Base-by-base conservation (phyloP, 2,797 vertebrate genomes). In the Passerculus sandwichensis region DNA sequence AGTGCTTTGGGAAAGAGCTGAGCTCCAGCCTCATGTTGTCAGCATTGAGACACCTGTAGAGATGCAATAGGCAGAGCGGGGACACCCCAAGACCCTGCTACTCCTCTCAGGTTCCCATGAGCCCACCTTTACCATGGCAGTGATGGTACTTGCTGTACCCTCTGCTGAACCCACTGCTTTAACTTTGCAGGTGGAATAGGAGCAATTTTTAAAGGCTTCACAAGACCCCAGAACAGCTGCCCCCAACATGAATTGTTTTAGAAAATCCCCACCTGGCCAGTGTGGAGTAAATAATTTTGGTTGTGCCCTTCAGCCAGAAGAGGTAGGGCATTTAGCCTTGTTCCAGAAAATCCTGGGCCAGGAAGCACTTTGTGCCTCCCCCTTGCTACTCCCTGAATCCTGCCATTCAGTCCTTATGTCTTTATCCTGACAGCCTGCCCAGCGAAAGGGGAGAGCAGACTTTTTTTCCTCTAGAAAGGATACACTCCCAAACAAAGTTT, bases 71-170 rank as follows among this genome's bases (percentile, higher is more conserved):
- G 23, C 70, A 74, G 56, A 12, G 32, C 14, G 2, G 32, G 40
- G 10, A 3, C 47, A 56, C 6, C 23, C 15, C 0, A 0, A 53
- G 34, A 64, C 48, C 15, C 32, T 5, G 4, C 30, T 70, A 3
- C 11, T 67, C 50, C 45, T 64, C 8, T 0, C 38, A 66, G n/a
- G 20, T 88, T 77, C 30, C 65, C 66, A 20, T 2, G 9, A 72
- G 44, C 34, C 79, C n/a, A 11, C 47, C 1, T 1, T 1, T 69
- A 44, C 44, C 0, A 0, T 50, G 53, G 20, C 5, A 26, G 26
- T 14, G 56, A 56, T 26, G 32, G 40, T 71, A 72, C 11, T 81
- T 53, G 22, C 40, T 40, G 13, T 91, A 70, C 27, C 30, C 74
- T 73, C 51, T 1, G 0, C 34, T 42, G 60, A 94, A 53, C 36